Evolutionary conservation across 2,113 vertebrate species (phyloP).

Genomic region (Callorhinus ursinus): DNA sequence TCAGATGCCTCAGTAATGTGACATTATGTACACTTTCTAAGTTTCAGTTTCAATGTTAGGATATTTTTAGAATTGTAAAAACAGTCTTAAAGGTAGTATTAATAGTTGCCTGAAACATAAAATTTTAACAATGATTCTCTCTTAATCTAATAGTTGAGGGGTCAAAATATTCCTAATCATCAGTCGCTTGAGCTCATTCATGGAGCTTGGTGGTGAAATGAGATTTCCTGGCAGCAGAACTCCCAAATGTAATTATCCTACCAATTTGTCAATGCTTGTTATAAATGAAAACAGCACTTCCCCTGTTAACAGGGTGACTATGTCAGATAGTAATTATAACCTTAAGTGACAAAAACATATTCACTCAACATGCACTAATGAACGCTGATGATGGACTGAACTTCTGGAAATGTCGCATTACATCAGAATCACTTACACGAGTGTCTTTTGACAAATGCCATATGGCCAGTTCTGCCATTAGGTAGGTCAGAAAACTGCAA

Average conservation of each 20-base stretch:
- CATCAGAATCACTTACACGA: neutral
- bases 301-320: neutral
- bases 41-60: neutral
- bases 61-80: neutral
- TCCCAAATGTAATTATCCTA: constrained; percentile 14
- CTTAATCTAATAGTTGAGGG: constrained; percentile 36
- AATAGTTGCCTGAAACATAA: neutral
- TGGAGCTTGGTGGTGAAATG: neutral
- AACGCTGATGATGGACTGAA: neutral
- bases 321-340: constrained; percentile 61
- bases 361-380: constrained; percentile 26
- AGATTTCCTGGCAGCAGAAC: constrained; percentile 1
- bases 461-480: neutral
- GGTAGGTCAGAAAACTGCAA: neutral
- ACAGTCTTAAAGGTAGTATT: neutral
- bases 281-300: constrained; percentile 45
- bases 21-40: neutral
- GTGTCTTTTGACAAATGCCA: constrained; percentile 55
- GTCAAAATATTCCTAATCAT: neutral
- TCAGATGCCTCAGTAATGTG: neutral
- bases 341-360: constrained; percentile 52
- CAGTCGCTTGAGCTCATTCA: neutral
- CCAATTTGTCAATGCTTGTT: constrained; percentile 41
- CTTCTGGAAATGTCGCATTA: neutral
- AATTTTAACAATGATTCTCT: neutral